A percentile compares a stretch with the other conserved stretches of the same genome.
Conservation (phyloP, 2,797 vertebrate genomes). For the Myiotriccus ornatus region DNA sequence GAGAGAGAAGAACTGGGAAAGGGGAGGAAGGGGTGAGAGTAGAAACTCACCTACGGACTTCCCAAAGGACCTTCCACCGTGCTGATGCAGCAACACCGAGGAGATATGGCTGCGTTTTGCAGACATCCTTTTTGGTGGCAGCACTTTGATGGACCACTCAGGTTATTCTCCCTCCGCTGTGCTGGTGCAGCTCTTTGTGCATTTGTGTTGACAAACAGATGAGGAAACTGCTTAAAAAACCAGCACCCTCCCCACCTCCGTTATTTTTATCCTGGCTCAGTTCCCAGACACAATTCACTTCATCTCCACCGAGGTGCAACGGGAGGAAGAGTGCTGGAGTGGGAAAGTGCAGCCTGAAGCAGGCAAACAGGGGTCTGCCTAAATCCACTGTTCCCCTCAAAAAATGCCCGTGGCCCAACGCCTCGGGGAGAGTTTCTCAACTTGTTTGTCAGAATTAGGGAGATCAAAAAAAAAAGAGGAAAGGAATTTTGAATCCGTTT, state of each 20-base stretch:
- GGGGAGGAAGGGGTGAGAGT: not conserved
- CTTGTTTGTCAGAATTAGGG: not conserved
- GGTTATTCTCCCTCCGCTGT: not conserved
- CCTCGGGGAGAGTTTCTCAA: not conserved
- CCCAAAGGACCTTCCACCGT: not conserved
- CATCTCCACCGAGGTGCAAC: not conserved
- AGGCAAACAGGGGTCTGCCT: not conserved
- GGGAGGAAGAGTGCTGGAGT: not conserved
- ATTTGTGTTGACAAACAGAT: not conserved
- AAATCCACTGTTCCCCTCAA: not conserved
- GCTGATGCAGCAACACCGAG: not conserved
- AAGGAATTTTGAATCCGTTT: not conserved
- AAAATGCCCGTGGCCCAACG: not conserved
- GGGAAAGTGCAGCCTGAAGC: not conserved
- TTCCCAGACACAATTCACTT: conserved; percentile 1
- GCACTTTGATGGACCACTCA: not conserved
- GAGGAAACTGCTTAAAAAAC: not conserved
- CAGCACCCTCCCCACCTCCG: not conserved
- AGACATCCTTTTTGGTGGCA: not conserved
- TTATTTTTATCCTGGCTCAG: conserved; percentile 33
- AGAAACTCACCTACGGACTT: not conserved
- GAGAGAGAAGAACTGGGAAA: not conserved
- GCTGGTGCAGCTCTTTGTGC: conserved; percentile 1
- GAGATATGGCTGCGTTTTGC: not conserved
- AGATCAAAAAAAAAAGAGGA: conserved; percentile 15